Conservation (phyloP, 1,140 invertebrate species). For the Drosophila murphyi region DNA sequence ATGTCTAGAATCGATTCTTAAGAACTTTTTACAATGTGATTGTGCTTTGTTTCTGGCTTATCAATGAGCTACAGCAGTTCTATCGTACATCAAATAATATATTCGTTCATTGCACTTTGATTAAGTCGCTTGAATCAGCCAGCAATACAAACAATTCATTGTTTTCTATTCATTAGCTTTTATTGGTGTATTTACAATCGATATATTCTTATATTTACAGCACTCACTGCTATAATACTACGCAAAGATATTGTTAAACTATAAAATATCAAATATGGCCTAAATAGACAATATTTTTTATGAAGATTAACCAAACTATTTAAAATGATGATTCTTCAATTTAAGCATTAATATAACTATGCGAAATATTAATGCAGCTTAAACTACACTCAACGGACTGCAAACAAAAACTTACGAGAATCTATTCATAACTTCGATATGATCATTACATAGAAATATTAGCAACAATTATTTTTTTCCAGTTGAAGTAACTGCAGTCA, state of each 20-base stretch:
- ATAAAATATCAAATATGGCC: no score
- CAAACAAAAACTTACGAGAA: background rate
- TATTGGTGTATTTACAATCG: background rate
- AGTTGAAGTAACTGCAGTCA: background rate
- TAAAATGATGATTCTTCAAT: no score
- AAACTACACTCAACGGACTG: background rate
- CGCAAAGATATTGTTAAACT: no score
- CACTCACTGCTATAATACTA: no score
- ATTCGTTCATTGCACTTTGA: background rate
- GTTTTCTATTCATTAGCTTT: background rate
- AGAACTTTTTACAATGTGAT: background rate
- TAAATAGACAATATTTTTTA: no score
- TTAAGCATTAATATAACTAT: no score
- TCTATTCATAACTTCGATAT: background rate
- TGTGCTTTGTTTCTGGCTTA: background rate
- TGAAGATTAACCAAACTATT: no score
- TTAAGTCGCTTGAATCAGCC: background rate
- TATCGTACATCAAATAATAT: background rate
- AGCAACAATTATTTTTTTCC: background rate
- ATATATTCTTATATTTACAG: no score
- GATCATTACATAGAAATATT: background rate
- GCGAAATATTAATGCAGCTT: background rate
- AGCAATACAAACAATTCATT: background rate
- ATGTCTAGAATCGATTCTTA: background rate
- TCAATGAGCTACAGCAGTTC: background rate